Evolutionary conservation across 2,888 invertebrate genomes (phyloP), one percentile per base, ranked within the genome.

Genomic region (Caradrina clavipalpis): DNA sequence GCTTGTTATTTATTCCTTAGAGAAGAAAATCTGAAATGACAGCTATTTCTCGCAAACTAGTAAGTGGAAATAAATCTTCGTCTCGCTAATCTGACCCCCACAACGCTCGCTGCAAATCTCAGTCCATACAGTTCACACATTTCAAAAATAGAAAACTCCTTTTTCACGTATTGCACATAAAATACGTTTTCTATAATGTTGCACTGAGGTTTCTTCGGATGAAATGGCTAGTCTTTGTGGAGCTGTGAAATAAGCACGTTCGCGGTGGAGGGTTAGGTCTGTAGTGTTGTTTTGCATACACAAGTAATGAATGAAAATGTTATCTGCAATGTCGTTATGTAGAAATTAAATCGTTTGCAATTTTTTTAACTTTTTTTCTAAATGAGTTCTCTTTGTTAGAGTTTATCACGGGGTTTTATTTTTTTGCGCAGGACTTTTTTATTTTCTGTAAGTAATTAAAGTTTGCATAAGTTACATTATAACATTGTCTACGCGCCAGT

Each of bases 141-240:
- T 82, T 78, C 61, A 71, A 76, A 81, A 80, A 82, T 82, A 72
- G 64, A 74, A 74, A 70, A 67, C 67, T 63, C 21, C 19, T 72
- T 67, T 60, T 55, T 54, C 72, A 71, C 72, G 78, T 80, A 65
- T 22, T 76, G 74, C 63, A 74, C 67, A 78, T 76, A 77, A 82
- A 82, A 81, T 77, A 75, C 19, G 60, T 65, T 76, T 69, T 72
- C 67, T 60, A 45, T 45, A 45, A 45, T 62, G 60, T 45, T 76
- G 69, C 73, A 76, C 68, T 69, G 69, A 68, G 67, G 65, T 75
- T 79, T 69, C 64, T 57, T 22, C 22, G 26, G 58, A 63, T 76
- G 68, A 74, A 73, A 67, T 67, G 45, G 53, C 55, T 26, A 57
- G 55, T 57, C 50, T 60, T 17, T 50, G 35, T 42, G 7, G 50